Evolutionary conservation across 2,888 invertebrate genomes (phyloP).

Genomic region (Caenorhabditis becei): DNA sequence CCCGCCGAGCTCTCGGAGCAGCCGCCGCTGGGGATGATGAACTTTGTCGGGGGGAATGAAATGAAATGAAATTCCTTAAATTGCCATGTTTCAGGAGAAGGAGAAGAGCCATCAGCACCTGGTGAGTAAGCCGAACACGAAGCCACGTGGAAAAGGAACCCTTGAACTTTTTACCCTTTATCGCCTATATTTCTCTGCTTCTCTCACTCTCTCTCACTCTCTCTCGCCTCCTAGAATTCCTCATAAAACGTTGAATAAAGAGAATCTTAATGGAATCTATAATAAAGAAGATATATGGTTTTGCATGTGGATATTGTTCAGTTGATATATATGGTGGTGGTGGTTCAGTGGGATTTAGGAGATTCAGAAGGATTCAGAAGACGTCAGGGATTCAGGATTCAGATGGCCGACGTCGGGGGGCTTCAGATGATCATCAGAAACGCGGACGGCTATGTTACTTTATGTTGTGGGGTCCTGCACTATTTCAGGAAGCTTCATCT

Average conservation of each 20-base stretch:
- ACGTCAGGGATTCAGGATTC: too few species aligned
- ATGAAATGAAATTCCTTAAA: neutral
- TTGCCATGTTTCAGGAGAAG: conserved; percentile 64
- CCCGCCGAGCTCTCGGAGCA: conserved; percentile 28
- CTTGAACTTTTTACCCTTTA: conserved; percentile 34
- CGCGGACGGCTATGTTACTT: neutral
- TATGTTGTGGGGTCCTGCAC: neutral
- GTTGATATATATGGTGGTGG: neutral
- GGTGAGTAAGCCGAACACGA: conserved; percentile 66
- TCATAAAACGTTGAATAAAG: conserved; percentile 15
- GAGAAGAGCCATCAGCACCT: conserved; percentile 66
- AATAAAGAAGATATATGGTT: conserved; percentile 36
- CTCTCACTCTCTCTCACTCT: conserved; percentile 39
- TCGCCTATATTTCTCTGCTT: conserved; percentile 58
- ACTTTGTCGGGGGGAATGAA: neutral
- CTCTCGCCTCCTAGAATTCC: conserved; percentile 9
- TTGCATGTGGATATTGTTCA: conserved; percentile 33
- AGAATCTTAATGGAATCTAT: too few species aligned
- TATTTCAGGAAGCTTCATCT: neutral
- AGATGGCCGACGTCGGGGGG: too few species aligned
- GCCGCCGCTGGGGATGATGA: conserved; percentile 1
- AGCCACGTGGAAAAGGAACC: too few species aligned
- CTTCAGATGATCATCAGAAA: too few species aligned
- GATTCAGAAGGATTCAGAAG: neutral
- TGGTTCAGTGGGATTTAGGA: neutral